Evolutionary conservation across 2,113 vertebrate species (phyloP), one percentile per base, ranked within the genome.

Genomic region (Hippoglossus stenolepis): DNA sequence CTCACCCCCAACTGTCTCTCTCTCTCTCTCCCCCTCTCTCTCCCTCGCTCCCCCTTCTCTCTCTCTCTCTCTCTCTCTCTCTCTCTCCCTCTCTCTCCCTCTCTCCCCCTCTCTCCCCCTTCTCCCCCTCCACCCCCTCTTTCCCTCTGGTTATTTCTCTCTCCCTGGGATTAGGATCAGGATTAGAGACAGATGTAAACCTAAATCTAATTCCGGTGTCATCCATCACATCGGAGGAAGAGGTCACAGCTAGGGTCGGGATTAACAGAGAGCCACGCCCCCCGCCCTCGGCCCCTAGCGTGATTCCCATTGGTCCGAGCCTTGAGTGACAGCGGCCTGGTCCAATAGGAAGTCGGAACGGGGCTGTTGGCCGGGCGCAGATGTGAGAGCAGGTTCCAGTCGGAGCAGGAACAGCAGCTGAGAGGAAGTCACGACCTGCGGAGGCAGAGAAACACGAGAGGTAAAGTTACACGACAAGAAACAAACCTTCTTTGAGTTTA

Each of bases 121-220:
- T 38, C 9, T 38, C 35, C 9, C 8, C 2, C 35, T 38, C 31
- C 31, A 0, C 6, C 31, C 31, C 6, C 5, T 43, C 40, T 14
- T 12, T 43, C 31, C 31, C 31, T 7, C 31, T 31, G 31, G 31
- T 31, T 31, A 31, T 31, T 31, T 43, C 40, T 43, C 40, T 43
- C 40, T 40, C 35, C 47, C 64, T 58, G 2, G 79, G 87, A 89
- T 89, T 91, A 84, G 79, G 60, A 82, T 78, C 47, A 70, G 63
- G 85, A 82, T 88, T 79, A 89, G 51, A 82, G 71, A 77, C 85
- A 89, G 85, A 86, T 84, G 85, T 72, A 80, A 79, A 89, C 43
- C 83, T 87, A 31, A 64, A 20, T 79, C 59, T 61, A 47, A 49
- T 45, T 35, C 62, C 20, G 13, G 28, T 24, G 65, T 43, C 63